These are phyloP conservation scores for Notothenia coriiceps DNA, from an alignment of 2,113 vertebrate genomes.

Conservation along the genomic window DNA sequence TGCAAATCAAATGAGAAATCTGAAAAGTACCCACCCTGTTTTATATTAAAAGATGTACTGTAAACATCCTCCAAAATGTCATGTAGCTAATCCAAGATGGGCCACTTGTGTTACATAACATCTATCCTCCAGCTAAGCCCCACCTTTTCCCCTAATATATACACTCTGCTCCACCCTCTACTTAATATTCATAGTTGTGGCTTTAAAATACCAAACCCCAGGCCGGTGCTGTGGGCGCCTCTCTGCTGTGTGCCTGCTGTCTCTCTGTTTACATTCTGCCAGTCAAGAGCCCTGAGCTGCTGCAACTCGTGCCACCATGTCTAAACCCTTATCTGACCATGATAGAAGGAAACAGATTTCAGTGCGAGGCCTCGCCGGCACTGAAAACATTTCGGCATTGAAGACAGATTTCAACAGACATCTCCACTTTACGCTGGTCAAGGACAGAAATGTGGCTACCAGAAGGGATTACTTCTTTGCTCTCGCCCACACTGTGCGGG, in stretches of 20 bases:
- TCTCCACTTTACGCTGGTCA: constrained; percentile 92
- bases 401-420: constrained; percentile 93
- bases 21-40: background rate
- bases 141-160: constrained; percentile 38
- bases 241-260: constrained; percentile 38
- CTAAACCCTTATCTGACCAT: constrained; percentile 89
- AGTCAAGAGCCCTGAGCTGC: constrained; percentile 49
- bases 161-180: constrained; percentile 64
- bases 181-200: constrained; percentile 74
- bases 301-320: constrained; percentile 80
- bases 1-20: background rate
- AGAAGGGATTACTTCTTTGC: constrained; percentile 93
- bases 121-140: background rate
- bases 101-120: constrained; percentile 8
- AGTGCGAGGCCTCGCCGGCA: constrained; percentile 90
- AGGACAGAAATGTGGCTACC: constrained; percentile 92
- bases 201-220: constrained; percentile 74
- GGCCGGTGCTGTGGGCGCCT: constrained; percentile 36
- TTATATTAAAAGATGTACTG: background rate
- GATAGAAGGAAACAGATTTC: constrained; percentile 91
- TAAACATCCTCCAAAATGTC: background rate
- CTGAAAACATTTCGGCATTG: constrained; percentile 90
- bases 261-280: constrained; percentile 55
- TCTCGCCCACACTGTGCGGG: constrained; percentile 90
- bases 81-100: background rate